Conservation (phyloP, 2,888 invertebrate species). For the Drosophila maculinotata region DNA sequence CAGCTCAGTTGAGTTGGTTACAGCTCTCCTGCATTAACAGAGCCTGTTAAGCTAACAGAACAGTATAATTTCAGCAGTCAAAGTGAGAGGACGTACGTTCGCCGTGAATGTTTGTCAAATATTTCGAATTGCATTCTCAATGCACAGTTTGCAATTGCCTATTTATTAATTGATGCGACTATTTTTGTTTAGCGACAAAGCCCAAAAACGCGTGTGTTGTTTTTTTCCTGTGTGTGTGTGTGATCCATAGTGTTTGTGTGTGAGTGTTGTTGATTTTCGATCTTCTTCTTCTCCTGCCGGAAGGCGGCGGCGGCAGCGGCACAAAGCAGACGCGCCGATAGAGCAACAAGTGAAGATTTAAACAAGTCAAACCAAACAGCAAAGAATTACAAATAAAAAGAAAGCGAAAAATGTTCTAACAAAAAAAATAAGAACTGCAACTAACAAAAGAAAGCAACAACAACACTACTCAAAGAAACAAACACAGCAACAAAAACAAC, state of each 20-base stretch:
- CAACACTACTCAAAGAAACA: neutral
- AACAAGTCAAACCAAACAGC: slow-evolving; percentile 34
- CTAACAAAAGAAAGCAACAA: slow-evolving; percentile 10
- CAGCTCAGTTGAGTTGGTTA: slow-evolving; percentile 42
- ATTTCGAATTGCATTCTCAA: slow-evolving; percentile 35
- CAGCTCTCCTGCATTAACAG: slow-evolving; percentile 23
- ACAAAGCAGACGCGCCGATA: slow-evolving; percentile 36
- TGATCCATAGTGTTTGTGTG: slow-evolving; percentile 3
- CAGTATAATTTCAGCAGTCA: slow-evolving; percentile 43
- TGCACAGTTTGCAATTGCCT: slow-evolving; percentile 25
- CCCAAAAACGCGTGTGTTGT: slow-evolving; percentile 32
- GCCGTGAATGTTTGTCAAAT: slow-evolving; percentile 10
- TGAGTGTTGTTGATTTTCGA: slow-evolving; percentile 27
- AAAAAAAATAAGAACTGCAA: slow-evolving; percentile 34
- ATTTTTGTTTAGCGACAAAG: slow-evolving; percentile 41
- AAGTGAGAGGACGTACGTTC: slow-evolving; percentile 26
- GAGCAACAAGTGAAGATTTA: slow-evolving; percentile 48
- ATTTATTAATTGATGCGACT: slow-evolving; percentile 7
- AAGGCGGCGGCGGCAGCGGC: slow-evolving; percentile 26
- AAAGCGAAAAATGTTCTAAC: slow-evolving; percentile 27
- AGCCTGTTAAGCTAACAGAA: slow-evolving; percentile 34
- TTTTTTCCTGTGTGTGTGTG: slow-evolving; percentile 19
- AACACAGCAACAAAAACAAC: slow-evolving; percentile 21
- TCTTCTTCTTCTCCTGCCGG: slow-evolving; percentile 21
- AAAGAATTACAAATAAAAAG: slow-evolving; percentile 26